Conservation (phyloP, 1,140 invertebrate genomes). For the Drosophila nasuta region DNA sequence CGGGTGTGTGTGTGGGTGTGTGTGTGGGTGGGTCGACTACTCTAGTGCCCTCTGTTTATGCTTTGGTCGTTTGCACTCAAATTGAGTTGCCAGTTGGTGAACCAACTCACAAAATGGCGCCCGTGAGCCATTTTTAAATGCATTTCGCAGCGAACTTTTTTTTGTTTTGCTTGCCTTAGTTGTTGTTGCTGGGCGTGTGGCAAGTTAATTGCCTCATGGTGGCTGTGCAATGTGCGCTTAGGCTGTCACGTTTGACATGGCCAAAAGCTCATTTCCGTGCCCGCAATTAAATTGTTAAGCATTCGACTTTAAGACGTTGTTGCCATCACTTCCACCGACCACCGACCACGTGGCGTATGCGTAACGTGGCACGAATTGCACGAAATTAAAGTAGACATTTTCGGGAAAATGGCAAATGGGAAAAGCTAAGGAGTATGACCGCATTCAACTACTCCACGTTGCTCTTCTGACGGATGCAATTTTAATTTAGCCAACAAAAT, state of each 20-base stretch:
- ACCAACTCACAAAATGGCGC: conserved; percentile 43
- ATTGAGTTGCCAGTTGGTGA: conserved; percentile 44
- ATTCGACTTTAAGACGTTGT: conserved; percentile 13
- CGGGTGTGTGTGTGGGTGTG: neutral
- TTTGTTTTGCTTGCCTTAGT: conserved; percentile 4
- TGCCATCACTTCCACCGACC: neutral
- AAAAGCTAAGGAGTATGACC: conserved; percentile 15
- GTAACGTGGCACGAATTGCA: conserved; percentile 14
- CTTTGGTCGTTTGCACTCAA: conserved; percentile 54
- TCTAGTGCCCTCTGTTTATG: conserved; percentile 39
- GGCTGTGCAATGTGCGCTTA: conserved; percentile 18
- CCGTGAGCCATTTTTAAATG: conserved; percentile 48
- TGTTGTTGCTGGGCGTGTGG: conserved; percentile 1
- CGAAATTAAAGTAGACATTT: conserved; percentile 1
- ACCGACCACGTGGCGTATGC: conserved; percentile 30
- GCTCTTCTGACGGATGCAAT: conserved; percentile 73
- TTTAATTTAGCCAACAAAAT: conserved; percentile 77
- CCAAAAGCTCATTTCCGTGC: conserved; percentile 69
- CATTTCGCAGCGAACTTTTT: conserved; percentile 37
- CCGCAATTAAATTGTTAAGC: conserved; percentile 77
- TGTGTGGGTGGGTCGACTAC: conserved; percentile 13
- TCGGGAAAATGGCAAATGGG: conserved; percentile 9
- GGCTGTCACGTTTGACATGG: conserved; percentile 44
- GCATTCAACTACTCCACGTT: conserved; percentile 8
- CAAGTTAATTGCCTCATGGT: conserved; percentile 44